Conservation (phyloP, 2,797 vertebrate genomes). For the Pantherophis vulpinus region DNA sequence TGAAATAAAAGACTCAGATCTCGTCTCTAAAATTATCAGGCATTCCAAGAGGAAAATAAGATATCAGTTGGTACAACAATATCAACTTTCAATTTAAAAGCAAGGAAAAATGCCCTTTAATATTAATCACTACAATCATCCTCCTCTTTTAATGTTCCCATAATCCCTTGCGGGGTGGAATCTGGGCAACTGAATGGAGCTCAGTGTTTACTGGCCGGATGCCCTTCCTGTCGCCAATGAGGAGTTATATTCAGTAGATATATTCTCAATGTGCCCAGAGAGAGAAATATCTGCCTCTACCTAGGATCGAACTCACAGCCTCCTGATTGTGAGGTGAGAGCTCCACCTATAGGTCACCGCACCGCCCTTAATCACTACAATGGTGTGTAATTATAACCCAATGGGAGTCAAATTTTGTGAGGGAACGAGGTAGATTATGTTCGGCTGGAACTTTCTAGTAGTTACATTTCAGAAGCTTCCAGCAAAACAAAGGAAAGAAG, state of each 20-base stretch:
- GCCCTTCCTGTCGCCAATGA: too few species aligned
- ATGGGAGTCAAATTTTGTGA: background rate
- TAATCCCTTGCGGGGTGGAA: too few species aligned
- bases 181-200: too few species aligned
- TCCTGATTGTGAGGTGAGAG: too few species aligned
- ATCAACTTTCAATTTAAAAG: background rate
- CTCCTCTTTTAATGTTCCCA: too few species aligned
- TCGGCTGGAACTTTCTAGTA: background rate
- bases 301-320: too few species aligned
- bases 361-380: background rate
- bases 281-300: too few species aligned
- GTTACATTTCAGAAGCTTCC: background rate
- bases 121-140: background rate
- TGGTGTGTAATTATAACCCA: background rate
- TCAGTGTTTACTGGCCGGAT: too few species aligned
- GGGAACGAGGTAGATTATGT: background rate
- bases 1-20: background rate
- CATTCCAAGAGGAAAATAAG: background rate
- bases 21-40: background rate
- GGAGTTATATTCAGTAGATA: too few species aligned
- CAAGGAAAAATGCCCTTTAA: background rate
- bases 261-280: too few species aligned
- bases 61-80: background rate
- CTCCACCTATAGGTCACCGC: too few species aligned
- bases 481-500: background rate